A percentile compares a stretch with the other conserved stretches of the same genome.
These are phyloP conservation scores for Mesopsocus fuscifrons DNA, from an alignment of 2,888 invertebrate genomes.

Conservation along the genomic window DNA sequence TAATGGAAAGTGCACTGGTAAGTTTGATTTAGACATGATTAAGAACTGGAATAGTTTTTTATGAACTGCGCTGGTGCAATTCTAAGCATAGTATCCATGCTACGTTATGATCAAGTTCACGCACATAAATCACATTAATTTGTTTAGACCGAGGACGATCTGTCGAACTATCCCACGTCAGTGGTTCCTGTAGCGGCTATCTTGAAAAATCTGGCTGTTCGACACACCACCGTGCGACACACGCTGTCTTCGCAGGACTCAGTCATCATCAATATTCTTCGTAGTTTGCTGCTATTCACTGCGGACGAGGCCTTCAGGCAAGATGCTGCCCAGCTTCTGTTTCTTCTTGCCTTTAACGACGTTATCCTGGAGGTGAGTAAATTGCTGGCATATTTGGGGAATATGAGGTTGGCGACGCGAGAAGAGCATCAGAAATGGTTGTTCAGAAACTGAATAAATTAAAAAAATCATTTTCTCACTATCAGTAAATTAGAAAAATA, in stretches of 20 bases:
- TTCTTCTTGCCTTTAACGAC: background rate
- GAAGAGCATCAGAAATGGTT: too few species aligned
- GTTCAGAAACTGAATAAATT: too few species aligned
- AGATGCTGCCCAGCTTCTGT: background rate
- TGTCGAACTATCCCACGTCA: background rate
- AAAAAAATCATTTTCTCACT: too few species aligned
- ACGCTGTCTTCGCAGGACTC: background rate
- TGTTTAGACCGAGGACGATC: background rate
- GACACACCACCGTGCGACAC: background rate
- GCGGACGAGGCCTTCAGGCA: background rate
- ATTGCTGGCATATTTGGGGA: too few species aligned
- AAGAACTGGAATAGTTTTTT: too few species aligned
- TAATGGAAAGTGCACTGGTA: background rate
- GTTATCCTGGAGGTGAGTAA: too few species aligned
- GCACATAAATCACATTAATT: background rate
- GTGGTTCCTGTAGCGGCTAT: background rate
- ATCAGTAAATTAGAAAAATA: too few species aligned
- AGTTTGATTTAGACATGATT: too few species aligned
- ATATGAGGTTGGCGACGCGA: too few species aligned
- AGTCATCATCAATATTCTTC: background rate
- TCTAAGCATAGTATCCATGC: too few species aligned
- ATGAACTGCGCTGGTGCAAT: too few species aligned
- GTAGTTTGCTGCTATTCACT: conserved; percentile 1
- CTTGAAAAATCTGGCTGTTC: background rate
- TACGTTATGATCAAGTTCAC: too few species aligned